Evolutionary conservation across 2,113 vertebrate species (phyloP).

Genomic region (Atherinomorus stipes): DNA sequence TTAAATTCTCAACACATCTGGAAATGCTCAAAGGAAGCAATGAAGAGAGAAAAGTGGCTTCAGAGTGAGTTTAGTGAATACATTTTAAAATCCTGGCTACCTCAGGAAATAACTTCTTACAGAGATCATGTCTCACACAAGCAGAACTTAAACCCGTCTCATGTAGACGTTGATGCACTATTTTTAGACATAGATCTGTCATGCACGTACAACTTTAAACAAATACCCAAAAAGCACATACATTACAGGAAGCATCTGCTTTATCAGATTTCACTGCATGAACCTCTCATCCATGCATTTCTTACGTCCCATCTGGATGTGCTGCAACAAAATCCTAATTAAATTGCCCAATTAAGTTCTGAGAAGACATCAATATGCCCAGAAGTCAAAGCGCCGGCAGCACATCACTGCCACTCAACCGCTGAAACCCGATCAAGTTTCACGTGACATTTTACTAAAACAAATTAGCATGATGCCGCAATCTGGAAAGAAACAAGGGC

Average conservation of each 20-base stretch:
- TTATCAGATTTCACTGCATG: conserved; percentile 1
- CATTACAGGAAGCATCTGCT: neutral
- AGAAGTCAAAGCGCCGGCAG: neutral
- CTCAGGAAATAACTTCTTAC: neutral
- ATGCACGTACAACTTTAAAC: neutral
- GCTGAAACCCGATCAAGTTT: neutral
- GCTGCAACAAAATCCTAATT: neutral
- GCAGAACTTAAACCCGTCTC: conserved; percentile 1
- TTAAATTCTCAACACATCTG: neutral
- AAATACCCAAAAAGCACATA: neutral
- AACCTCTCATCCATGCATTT: neutral
- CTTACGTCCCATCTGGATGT: neutral
- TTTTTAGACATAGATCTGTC: neutral
- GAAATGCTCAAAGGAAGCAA: neutral
- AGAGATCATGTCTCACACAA: neutral
- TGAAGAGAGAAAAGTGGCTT: neutral
- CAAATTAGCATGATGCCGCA: neutral
- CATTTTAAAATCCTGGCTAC: neutral
- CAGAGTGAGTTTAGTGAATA: neutral
- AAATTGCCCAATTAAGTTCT: neutral
- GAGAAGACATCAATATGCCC: neutral
- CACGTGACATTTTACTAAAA: neutral
- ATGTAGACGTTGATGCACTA: neutral
- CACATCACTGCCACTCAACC: neutral
- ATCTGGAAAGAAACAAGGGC: neutral